Evolutionary conservation across 2,113 vertebrate genomes (phyloP).

Genomic region (Chitala chitala): DNA sequence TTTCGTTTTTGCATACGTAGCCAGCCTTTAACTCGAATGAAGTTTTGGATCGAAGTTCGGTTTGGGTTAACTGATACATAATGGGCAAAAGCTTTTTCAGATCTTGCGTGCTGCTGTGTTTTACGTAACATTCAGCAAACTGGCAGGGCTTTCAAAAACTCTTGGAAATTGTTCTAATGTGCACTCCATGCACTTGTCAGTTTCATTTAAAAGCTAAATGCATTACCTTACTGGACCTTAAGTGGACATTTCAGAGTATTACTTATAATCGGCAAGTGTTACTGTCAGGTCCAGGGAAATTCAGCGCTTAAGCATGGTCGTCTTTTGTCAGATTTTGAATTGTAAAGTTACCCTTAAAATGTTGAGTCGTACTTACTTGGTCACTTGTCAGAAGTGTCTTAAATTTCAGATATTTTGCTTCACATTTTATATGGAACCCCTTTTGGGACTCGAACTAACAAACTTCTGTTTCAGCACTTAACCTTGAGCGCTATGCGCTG

Average conservation of each 20-base stretch:
- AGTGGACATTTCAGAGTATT: constrained; percentile 1
- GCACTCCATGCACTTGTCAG: background rate
- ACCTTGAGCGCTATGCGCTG: too few species aligned
- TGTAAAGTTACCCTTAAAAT: background rate
- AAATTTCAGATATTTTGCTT: too few species aligned
- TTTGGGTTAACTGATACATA: background rate
- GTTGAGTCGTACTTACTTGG: background rate
- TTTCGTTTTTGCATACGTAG: too few species aligned
- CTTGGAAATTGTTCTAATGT: background rate
- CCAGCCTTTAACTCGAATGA: too few species aligned
- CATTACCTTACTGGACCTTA: background rate
- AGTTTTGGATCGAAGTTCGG: background rate
- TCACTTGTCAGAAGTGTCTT: too few species aligned
- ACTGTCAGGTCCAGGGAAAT: background rate
- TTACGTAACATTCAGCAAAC: background rate
- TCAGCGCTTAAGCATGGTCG: background rate
- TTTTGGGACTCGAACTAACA: background rate
- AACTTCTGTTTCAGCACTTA: background rate
- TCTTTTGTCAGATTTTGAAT: background rate
- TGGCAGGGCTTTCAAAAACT: background rate
- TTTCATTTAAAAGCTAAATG: background rate
- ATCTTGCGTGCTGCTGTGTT: background rate
- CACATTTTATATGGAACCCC: background rate
- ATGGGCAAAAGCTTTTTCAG: background rate
- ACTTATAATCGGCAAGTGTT: background rate